Conservation (phyloP, 1,140 invertebrate species). For the Drosophila teissieri region DNA sequence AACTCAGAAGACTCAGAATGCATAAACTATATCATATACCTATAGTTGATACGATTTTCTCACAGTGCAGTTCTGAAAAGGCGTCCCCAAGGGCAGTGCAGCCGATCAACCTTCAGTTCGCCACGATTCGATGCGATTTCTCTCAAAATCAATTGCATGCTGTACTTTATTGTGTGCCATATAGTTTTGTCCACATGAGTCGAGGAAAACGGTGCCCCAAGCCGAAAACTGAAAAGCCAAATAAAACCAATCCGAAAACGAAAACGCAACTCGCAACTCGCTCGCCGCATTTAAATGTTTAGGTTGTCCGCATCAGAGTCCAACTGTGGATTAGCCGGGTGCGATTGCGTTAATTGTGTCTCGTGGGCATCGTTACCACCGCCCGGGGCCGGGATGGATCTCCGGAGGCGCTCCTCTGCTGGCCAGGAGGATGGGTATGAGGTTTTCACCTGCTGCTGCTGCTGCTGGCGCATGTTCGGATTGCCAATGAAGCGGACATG, state of each 20-base stretch:
- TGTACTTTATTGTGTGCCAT: constrained; percentile 64
- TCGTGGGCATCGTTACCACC: constrained; percentile 39
- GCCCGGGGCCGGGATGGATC: constrained; percentile 28
- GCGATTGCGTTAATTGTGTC: constrained; percentile 69
- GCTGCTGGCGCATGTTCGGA: constrained; percentile 60
- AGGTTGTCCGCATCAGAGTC: constrained; percentile 60
- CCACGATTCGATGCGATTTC: constrained; percentile 49
- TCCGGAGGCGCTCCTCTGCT: constrained; percentile 35
- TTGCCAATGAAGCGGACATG: constrained; percentile 58
- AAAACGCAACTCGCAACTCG: constrained; percentile 22
- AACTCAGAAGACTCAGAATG: too few relatives aligned
- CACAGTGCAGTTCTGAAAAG: constrained; percentile 53
- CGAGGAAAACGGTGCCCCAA: constrained; percentile 20
- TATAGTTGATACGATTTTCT: constrained; percentile 1
- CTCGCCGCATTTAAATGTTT: constrained; percentile 41
- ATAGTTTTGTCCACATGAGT: constrained; percentile 41
- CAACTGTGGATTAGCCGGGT: constrained; percentile 40
- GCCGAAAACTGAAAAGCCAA: constrained; percentile 27
- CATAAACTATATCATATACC: too few relatives aligned
- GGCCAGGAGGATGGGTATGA: constrained; percentile 18
- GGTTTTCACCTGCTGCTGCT: constrained; percentile 54
- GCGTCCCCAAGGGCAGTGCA: constrained; percentile 57
- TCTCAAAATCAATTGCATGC: constrained; percentile 74
- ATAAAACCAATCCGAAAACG: constrained; percentile 4
- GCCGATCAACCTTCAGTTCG: constrained; percentile 43